Conservation (phyloP, 2,888 invertebrate genomes). For the Lasioglossum calceatum region DNA sequence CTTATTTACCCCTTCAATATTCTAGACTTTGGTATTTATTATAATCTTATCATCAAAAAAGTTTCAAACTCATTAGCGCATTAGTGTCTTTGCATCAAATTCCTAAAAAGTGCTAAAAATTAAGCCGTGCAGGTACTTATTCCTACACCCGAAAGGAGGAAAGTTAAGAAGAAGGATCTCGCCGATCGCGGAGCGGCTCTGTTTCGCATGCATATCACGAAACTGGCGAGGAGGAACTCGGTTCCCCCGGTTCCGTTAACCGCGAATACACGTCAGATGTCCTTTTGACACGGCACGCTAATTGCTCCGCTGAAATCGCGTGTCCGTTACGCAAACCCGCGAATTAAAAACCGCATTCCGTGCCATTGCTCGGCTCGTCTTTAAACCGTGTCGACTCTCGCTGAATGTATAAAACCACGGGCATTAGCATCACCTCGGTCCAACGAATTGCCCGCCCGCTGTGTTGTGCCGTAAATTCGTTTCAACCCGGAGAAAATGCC, state of each 20-base stretch:
- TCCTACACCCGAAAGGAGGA: neutral
- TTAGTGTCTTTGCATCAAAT: neutral
- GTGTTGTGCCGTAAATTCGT: neutral
- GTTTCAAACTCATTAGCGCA: neutral
- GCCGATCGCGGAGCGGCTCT: neutral
- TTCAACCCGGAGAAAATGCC: neutral
- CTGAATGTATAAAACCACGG: conserved; percentile 13
- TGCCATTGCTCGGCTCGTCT: conserved; percentile 12
- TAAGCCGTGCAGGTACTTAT: neutral
- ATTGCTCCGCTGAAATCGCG: conserved; percentile 67
- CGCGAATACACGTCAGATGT: conserved; percentile 67
- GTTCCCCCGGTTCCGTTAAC: conserved; percentile 69
- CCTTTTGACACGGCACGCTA: conserved; percentile 70
- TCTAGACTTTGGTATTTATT: too few species aligned
- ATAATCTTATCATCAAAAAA: too few species aligned
- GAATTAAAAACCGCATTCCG: conserved; percentile 40
- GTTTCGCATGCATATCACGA: conserved; percentile 64
- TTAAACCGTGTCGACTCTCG: conserved; percentile 38
- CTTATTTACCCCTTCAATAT: too few species aligned
- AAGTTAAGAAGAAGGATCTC: neutral
- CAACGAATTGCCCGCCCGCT: neutral
- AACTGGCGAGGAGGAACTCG: conserved; percentile 32
- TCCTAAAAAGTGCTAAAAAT: neutral
- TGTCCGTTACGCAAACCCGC: conserved; percentile 59
- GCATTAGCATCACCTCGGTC: neutral